A percentile compares a stretch with the other conserved stretches of the same genome.
phyloP scores from a whole-genome alignment of 2,113 vertebrate genomes.

The Bucco capensis region DNA sequence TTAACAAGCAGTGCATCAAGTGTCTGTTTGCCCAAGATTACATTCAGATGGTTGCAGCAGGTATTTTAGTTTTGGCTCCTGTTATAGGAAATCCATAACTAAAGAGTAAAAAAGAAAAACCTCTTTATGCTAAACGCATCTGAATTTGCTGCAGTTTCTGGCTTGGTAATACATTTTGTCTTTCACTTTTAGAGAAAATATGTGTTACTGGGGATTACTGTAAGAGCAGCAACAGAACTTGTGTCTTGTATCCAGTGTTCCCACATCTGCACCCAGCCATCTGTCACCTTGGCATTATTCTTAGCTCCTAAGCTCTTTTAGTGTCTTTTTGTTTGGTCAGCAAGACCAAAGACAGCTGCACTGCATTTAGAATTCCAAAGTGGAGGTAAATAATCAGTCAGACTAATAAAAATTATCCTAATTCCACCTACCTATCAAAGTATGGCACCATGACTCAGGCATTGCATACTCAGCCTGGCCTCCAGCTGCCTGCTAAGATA shows the following conservation, averaged over 20 bases:
- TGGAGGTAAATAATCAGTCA: neutral
- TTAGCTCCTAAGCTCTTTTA: neutral
- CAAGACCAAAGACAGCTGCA: neutral
- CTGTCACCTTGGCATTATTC: neutral
- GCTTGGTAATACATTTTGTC: neutral
- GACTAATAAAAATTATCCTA: neutral
- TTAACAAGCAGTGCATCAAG: neutral
- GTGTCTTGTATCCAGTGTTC: fast-evolving
- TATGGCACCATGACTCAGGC: neutral
- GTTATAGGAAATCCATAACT: neutral
- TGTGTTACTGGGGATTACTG: neutral
- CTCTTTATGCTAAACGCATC: neutral
- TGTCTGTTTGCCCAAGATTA: neutral
- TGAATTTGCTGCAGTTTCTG: neutral
- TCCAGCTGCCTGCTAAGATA: neutral
- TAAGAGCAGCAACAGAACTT: neutral
- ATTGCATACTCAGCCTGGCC: neutral
- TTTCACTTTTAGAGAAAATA: neutral
- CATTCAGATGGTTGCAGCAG: neutral
- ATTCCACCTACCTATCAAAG: neutral
- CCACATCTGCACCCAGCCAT: neutral
- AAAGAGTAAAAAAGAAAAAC: neutral
- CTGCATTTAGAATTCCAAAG: neutral
- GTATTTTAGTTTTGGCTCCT: neutral
- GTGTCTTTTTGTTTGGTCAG: neutral